Conservation (phyloP, 2,113 vertebrate genomes). For the Gobiocypris rarus region DNA sequence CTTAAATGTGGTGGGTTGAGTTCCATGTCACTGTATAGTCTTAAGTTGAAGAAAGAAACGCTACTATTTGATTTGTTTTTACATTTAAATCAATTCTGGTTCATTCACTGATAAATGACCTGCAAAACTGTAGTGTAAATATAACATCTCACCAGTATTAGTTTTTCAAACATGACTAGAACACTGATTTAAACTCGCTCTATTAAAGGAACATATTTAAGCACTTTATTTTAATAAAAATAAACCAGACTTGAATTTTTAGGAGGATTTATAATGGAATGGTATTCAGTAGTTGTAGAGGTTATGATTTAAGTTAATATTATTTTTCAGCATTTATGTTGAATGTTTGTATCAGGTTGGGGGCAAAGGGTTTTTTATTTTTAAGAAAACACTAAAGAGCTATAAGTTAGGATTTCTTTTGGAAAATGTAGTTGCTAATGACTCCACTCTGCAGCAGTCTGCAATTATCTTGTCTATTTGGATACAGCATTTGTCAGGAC, state of each 20-base stretch:
- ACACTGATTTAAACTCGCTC: slow-evolving; percentile 5
- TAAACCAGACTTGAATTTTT: slow-evolving; percentile 26
- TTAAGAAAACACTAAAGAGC: background rate
- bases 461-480: slow-evolving; percentile 1
- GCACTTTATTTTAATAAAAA: slow-evolving; percentile 37
- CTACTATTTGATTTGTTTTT: background rate
- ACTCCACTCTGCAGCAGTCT: background rate
- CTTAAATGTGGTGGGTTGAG: background rate
- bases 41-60: background rate
- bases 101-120: background rate
- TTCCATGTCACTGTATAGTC: background rate
- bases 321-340: background rate
- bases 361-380: background rate
- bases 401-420: background rate
- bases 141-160: slow-evolving; percentile 33
- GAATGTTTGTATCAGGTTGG: background rate
- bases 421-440: background rate
- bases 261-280: slow-evolving; percentile 24
- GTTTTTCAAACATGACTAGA: slow-evolving; percentile 1
- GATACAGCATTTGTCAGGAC: background rate
- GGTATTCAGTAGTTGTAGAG: background rate
- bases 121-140: slow-evolving; percentile 23
- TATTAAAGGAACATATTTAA: slow-evolving; percentile 33
- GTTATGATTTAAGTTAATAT: background rate
- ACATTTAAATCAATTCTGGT: background rate